Evolutionary conservation across 2,113 vertebrate genomes (phyloP), one percentile per base, ranked within the genome.

Genomic region (Cichladusa arquata): DNA sequence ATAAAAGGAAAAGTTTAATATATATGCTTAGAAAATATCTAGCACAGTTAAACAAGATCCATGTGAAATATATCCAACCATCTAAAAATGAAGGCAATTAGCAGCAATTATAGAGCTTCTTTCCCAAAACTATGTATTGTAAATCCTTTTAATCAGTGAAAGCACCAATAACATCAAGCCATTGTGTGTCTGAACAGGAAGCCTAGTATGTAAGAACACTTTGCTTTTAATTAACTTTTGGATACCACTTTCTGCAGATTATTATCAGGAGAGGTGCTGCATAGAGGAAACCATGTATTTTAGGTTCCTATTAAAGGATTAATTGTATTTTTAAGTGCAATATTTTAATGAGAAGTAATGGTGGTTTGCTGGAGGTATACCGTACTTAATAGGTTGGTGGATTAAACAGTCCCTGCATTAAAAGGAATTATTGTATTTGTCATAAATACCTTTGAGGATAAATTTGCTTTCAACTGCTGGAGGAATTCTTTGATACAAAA

Each of bases 401-500:
- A 98, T 97, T 96, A 97, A 97, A 96, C 91, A 93, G 86, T 53
- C 88, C 51, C 31, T 69, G 95, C 74, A 94, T 96, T 97, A 96
- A 97, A 97, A 98, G 96, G 97, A 96, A 97, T 97, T 95, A 97
- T 89, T 95, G 96, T 96, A 97, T 98, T 98, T 97, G 98, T 98
- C 97, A 96, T 97, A 96, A 97, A 97, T 97, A 97, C 98, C 97
- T 97, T 80, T 54, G 95, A 97, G 98, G 97, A 96, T 96, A 94
- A 96, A 97, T 97, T 95, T 96, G 91, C 95, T 95, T 97, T 97
- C 95, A 93, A 93, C 97, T 96, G 94, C 19, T 72, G 94, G 95
- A 96, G 77, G 95, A 95, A 83, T 97, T 96, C 97, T 98, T 98
- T 98, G 97, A 97, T 97, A 95, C 26, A 62, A 95, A 97, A 95